Evolutionary conservation across 2,888 invertebrate species (phyloP), one percentile per base, ranked within the genome.

Genomic region (Tetragnatha montana): DNA sequence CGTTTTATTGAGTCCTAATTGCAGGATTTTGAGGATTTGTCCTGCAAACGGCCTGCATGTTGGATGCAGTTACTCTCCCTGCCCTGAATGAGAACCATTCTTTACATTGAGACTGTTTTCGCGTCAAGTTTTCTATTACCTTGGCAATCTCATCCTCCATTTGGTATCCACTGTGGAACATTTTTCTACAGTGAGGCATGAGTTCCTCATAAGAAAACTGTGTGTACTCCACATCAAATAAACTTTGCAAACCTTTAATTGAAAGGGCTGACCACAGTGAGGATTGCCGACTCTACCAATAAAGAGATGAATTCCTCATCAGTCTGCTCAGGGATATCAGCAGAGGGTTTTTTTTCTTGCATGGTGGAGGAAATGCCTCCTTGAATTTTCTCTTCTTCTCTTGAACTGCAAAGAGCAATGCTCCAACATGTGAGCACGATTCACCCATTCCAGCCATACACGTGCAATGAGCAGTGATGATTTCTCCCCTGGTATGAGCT

Each of bases 81-180:
- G 75, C 35, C 35, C 75, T 75, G 35, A 35, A 75, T 35, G 8
- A 35, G 35, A 75, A 75, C 75, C 75, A 75, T 8, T 75, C 75
- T 14, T 47, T 75, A 17, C 7, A 35, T 12, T 75, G 17, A n/a
- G n/a, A 73, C 22, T 73, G 73, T 4, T n/a, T 12, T 73, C n/a
- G 2, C 12, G 73, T 73, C 21, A 10, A 22, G 3, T 4, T 19
- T 22, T 75, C 75, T 35, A 75, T 75, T 4, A 8, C 22, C 17
- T 35, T 35, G 10, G 22, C 47, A 22, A 35, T 17, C 8, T 75
- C 75, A 12, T 22, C 3, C 8, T 0, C n/a, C 10, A 73, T n/a
- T 12, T 4, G 3, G 19, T 22, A 19, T 19, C 35, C 35, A 35
- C 35, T 35, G 35, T 35, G 1, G 4, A 35, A 35, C 1, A 35